Base-by-base conservation (phyloP, 2,888 invertebrate genomes). In the Cistogaster globosa region DNA sequence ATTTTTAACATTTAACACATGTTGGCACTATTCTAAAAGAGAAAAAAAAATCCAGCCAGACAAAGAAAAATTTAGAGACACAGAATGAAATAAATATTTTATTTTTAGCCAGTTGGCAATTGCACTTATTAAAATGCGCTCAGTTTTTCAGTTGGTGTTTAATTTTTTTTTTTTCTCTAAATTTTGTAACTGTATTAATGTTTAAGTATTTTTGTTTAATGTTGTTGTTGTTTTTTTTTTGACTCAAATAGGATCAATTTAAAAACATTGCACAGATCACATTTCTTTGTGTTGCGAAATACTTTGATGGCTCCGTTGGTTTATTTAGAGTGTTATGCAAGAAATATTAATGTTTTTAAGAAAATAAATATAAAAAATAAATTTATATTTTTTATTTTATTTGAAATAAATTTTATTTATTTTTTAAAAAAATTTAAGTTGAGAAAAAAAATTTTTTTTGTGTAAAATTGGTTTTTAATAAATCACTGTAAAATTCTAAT, bases 91-190 rank as follows among this genome's bases (percentile, higher is more conserved):
- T 78, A 76, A 67, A 71, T 82, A 76, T 82, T 74, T 82, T 85
- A 75, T 42, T 55, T 74, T 81, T 78, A 75, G 82, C 77, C 69
- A 78, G 82, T 85, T 85, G 82, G 74, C 85, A 75, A 82, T 78
- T 85, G 85, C 69, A 69, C 48, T 82, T 78, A 85, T 81, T 81
- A 81, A 84, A 81, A 84, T 81, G 68, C 72, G 78, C 63, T 74
- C 74, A 65, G 65, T 60, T 84, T 62, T 18, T 69, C 72, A 65
- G 65, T 57, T 72, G 71, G 57, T 72, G 72, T 72, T 74, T 62
- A 22, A 20, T 32, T 68, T 53, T 68, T 63, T 74, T 83, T 75
- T 55, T 22, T 42, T 12, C 1, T 48, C 18, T n/a, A n/a, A n/a
- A n/a, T 60, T 18, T 18, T 72, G n/a, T 38, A 62, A 74, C 68